Evolutionary conservation across 2,888 invertebrate species (phyloP), one percentile per base, ranked within the genome.

Genomic region (Tetragonula carbonaria): DNA sequence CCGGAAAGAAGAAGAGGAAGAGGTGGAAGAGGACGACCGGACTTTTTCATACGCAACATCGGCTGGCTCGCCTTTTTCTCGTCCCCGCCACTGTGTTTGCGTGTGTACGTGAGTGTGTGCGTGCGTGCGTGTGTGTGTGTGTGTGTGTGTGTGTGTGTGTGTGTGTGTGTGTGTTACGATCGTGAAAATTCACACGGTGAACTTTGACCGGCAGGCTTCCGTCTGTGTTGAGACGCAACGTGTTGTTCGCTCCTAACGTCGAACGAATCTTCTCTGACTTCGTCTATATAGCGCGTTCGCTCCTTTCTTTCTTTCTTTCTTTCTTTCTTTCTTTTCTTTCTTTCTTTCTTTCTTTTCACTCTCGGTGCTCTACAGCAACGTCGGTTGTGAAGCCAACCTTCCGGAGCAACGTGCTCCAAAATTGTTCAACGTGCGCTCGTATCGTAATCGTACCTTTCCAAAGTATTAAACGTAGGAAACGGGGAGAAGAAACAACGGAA

Each of bases 31-130:
- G 79, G 86, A 65, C 87, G 86, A 90, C 84, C 84, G 86, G 90
- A 62, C 83, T 86, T 85, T 90, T 88, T 90, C 90, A 90, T 90
- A 90, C 90, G 90, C 90, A 74, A 89, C 90, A 90, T 90, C 84
- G 82, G 89, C 72, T 80, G 74, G 70, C 68, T 74, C 67, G 66
- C 78, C 80, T 70, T 72, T 72, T 70, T 62, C 75, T 81, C 14
- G 28, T n/a, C n/a, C 59, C 33, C 79, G 77, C 66, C 72, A n/a
- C 62, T 57, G 4, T 18, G 38, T 5, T 0, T 38, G 0, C 5
- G 6, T 45, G 8, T 38, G 38, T 38, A 6, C 8, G 38, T 38
- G 38, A 33, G 6, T 5, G 5, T 38, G 6, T 38, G 38, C 0
- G 6, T 45, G 8, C 5, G 38, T 38, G 38, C 5, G 38, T 38